A percentile compares a stretch with the other conserved stretches of the same genome.
Evolutionary conservation across 2,113 vertebrate species (phyloP).

Genomic region (Mionectes macconnelli): DNA sequence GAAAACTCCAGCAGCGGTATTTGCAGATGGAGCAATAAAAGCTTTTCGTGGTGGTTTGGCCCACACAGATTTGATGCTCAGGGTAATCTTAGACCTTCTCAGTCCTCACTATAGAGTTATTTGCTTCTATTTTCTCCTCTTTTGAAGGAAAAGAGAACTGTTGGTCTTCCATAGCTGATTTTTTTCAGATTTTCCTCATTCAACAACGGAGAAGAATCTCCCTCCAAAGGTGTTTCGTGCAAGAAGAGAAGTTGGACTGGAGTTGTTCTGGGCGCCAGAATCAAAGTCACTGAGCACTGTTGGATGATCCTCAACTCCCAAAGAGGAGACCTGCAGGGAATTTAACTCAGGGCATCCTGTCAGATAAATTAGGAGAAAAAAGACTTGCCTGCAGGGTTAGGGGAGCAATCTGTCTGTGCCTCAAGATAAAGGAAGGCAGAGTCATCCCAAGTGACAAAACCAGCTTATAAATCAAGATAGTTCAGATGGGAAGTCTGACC

Average conservation of each 20-base stretch:
- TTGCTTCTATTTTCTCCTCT: background rate
- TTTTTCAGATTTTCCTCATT: background rate
- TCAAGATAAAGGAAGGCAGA: background rate
- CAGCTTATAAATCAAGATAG: background rate
- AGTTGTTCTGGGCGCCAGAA: background rate
- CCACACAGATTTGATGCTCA: background rate
- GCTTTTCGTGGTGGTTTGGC: background rate
- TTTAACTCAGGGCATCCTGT: background rate
- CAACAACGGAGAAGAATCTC: background rate
- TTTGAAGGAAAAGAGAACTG: background rate
- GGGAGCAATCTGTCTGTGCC: background rate
- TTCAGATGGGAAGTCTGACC: background rate
- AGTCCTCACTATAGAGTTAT: background rate
- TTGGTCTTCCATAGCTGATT: rapidly evolving
- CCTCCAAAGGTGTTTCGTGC: background rate
- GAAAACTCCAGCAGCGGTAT: background rate
- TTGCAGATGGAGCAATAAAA: background rate
- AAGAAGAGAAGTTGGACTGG: background rate
- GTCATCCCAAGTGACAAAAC: background rate
- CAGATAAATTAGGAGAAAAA: background rate
- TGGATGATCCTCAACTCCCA: background rate
- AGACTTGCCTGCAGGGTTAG: background rate
- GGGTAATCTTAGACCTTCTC: background rate
- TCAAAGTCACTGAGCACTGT: background rate
- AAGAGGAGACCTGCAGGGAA: background rate